Evolutionary conservation across 2,113 vertebrate species (phyloP).

Genomic region (Heterocephalus glaber): DNA sequence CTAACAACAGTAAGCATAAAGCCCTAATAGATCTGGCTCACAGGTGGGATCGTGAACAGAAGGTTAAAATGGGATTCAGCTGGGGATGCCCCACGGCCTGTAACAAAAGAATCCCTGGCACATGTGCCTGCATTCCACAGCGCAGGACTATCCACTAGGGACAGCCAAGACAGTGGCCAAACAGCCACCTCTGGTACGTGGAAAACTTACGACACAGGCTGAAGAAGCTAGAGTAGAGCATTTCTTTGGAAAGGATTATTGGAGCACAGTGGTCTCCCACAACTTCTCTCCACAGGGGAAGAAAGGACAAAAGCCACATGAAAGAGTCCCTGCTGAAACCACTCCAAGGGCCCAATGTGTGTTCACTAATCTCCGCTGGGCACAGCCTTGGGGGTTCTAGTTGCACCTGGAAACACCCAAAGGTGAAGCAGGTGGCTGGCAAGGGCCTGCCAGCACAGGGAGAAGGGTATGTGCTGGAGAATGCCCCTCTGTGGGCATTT

Average conservation of each 20-base stretch:
- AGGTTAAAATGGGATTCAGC: neutral
- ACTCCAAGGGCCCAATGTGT: neutral
- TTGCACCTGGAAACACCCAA: neutral
- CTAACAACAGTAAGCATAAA: neutral
- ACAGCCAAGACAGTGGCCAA: neutral
- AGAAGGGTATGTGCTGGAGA: neutral
- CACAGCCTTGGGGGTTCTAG: neutral
- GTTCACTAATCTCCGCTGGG: neutral
- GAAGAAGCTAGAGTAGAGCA: neutral
- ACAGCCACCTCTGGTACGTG: neutral
- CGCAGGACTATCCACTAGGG: neutral
- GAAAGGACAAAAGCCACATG: neutral
- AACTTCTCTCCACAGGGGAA: conserved; percentile 79
- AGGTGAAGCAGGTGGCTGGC: neutral
- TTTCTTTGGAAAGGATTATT: neutral
- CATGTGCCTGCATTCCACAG: neutral
- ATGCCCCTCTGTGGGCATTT: neutral
- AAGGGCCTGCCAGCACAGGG: neutral
- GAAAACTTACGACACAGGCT: neutral
- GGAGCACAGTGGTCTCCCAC: neutral
- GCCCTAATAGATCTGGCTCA: neutral
- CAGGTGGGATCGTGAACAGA: neutral
- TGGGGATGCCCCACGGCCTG: neutral
- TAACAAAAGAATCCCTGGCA: neutral
- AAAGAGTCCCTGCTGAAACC: neutral